Base-by-base conservation (phyloP, 1,140 invertebrate genomes). In the Ridgeia piscesae region DNA sequence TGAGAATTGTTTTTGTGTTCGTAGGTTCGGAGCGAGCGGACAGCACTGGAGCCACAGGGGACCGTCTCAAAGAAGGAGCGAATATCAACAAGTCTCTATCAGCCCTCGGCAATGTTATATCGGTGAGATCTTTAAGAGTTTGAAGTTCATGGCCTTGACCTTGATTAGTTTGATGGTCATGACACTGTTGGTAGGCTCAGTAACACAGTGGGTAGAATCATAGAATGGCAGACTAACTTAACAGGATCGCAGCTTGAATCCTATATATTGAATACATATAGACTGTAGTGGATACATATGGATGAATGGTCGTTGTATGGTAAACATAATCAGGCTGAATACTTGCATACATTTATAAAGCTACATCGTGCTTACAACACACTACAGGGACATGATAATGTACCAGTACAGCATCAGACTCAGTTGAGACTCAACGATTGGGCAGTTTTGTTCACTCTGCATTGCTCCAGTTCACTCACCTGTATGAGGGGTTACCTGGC, bases 51-150 rank as follows among this genome's bases (percentile, higher is more conserved):
- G 97, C 97, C 27, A 97, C 96, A 35, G 97, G 97, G 33, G 97
- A 97, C 93, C 94, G 97, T 50, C 94, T 97, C 34, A 97, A 97
- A 94, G 97, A 97, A 94, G 97, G 97, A 91, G 97, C 97, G 35
- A 97, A 97, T 91, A 97, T 97, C 93, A 97, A 97, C 94, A 96
- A 96, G 94, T 97, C 97, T 14, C 94, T 97, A n/a, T 97, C 97
- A 14, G 97, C 96, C 50, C 94, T 97, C 0, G 97, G 97, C 88
- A 96, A 96, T 93, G 96, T 96, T 89, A 96, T 96, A 89, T 96
- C 96, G 34, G 95, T 96, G 94, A 94, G 94, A 94, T 33, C 2
- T 91, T 33, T 21, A 2, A 77, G 14, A n/a, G 14, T 77, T 1
- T 17, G 0, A 1, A 31, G 27, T 77, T 27, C 0, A 31, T 77